Percentiles rank a stretch among this genome's conserved stretches.
phyloP scores from a whole-genome alignment of 2,888 invertebrate species.

The Hemaris fuciformis region DNA sequence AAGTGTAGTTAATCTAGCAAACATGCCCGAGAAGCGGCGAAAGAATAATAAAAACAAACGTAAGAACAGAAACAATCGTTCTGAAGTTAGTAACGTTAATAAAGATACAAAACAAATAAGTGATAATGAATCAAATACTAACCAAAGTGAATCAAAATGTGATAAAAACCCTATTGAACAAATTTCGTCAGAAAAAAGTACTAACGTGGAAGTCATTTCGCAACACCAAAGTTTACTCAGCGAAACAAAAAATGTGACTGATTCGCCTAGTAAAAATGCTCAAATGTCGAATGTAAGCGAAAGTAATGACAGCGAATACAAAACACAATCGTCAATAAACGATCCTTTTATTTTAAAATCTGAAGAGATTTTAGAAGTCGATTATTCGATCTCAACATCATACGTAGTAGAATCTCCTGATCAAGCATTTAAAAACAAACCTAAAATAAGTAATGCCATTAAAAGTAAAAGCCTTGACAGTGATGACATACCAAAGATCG shows the following conservation, averaged over 20 bases:
- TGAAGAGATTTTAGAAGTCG: slow-evolving; percentile 9
- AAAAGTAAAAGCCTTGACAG: slow-evolving; percentile 78
- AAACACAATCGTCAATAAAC: neutral
- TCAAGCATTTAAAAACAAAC: slow-evolving; percentile 49
- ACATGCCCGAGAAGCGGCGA: slow-evolving; percentile 74
- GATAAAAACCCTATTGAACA: neutral
- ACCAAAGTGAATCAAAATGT: neutral
- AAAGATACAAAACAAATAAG: slow-evolving; percentile 33
- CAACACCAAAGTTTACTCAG: neutral
- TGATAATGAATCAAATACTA: neutral
- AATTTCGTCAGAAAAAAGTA: neutral
- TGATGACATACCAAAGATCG: slow-evolving; percentile 69
- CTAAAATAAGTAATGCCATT: slow-evolving; percentile 50
- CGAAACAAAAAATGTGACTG: slow-evolving; percentile 3
- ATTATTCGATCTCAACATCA: slow-evolving; percentile 21
- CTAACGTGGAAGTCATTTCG: neutral
- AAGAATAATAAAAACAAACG: slow-evolving; percentile 76
- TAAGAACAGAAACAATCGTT: slow-evolving; percentile 63
- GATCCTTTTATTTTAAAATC: neutral
- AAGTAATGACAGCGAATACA: slow-evolving; percentile 40
- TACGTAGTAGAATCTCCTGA: slow-evolving; percentile 75
- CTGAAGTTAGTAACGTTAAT: slow-evolving; percentile 44
- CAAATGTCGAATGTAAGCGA: slow-evolving; percentile 25
- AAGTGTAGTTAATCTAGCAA: slow-evolving; percentile 50
- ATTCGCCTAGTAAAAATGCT: slow-evolving; percentile 16